Base-by-base conservation (phyloP, 23 tunicate genomes). In the Trididemnum miniatum region DNA sequence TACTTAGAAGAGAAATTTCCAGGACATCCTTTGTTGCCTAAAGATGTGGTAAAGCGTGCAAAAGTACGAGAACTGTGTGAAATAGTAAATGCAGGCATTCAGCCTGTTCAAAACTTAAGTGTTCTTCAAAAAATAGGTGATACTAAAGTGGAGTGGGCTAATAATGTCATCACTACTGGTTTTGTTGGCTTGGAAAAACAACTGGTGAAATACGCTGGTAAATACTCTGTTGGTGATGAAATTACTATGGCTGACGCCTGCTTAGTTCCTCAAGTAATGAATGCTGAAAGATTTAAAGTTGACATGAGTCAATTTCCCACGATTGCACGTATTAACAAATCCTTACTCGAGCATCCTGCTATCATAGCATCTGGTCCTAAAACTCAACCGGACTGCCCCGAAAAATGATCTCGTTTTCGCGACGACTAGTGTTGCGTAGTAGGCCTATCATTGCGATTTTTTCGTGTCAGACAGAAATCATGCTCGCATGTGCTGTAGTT, bases 241-340 rank as follows among this genome's bases (percentile, higher is more conserved):
- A 74, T 91, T 0, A 91, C 97, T 0, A 92, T 92, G 54, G 97
- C 97, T 35, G 97, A 91, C 80, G 84, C 88, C 18, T 91, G 91
- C 51, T 60, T 91, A 1, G 91, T 91, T 0, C 97, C 97, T 3
- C 89, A 90, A 67, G 96, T 85, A 3, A 59, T 29, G 40, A 84
- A 84, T 62, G 87, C 87, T 0, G 67, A 73, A 23, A 59, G 87
- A 34, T 84, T 84, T 63, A 73, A 62, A 26, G 87, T 84, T 65
- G 90, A 86, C 33, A 76, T 91, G 91, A 65, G 72, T 20, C 24
- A 67, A 25, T 91, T 86, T 62, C 91, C 97, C 1, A 78, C 78
- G 1, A 86, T 91, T 25, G 28, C 77, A 0, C 35, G 88, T 18
- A 80, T 91, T 15, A 80, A 86, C 59, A 52, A 81, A 40, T 4